Evolutionary conservation across 2,113 vertebrate genomes (phyloP).

Genomic region (Macquaria australasica): DNA sequence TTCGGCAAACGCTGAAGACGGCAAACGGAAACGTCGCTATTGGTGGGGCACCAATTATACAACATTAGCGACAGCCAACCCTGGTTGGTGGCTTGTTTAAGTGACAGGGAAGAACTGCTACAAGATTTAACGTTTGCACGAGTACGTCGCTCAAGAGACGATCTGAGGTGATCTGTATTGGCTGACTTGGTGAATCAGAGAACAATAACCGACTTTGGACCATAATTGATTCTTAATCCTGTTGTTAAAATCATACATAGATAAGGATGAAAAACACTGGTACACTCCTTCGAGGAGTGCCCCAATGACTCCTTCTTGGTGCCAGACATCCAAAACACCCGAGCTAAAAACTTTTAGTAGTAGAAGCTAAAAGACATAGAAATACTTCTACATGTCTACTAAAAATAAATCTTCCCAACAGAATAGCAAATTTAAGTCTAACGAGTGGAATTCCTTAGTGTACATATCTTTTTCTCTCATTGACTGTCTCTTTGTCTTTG

Average conservation of each 20-base stretch:
- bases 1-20: no score
- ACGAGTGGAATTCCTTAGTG: slow-evolving; percentile 14
- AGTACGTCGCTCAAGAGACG: not conserved
- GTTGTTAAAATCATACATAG: not conserved
- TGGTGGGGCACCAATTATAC: not conserved
- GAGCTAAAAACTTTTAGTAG: not conserved
- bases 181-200: not conserved
- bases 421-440: slow-evolving; percentile 19
- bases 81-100: not conserved
- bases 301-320: not conserved
- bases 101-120: not conserved
- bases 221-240: not conserved
- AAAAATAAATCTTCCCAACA: slow-evolving; percentile 40
- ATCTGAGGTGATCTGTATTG: not conserved
- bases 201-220: not conserved
- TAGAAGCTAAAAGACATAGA: not conserved
- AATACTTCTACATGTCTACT: not conserved
- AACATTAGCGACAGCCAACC: not conserved
- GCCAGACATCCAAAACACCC: not conserved
- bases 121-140: not conserved
- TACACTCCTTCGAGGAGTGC: not conserved
- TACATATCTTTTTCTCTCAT: slow-evolving; percentile 11
- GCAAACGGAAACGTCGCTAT: no score
- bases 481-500: slow-evolving; percentile 27
- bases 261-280: not conserved